Conservation (phyloP, 1,140 invertebrate species). For the Onthophagus taurus region DNA sequence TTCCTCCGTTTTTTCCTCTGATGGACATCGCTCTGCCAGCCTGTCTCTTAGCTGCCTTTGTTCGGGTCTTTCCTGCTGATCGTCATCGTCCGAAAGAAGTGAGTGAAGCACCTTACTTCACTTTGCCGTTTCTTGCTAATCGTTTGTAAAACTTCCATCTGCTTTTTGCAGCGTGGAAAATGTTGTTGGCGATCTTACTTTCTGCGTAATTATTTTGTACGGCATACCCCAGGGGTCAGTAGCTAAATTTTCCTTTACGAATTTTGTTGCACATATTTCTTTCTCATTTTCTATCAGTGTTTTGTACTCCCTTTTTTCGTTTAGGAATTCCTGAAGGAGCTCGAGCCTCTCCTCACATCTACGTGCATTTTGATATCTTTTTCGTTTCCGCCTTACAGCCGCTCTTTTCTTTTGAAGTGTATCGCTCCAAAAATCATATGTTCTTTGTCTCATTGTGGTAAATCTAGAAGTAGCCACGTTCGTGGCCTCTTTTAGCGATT, state of each 20-base stretch:
- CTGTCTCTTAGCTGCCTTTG: neutral
- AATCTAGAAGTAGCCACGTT: too few species aligned
- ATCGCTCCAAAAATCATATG: too few species aligned
- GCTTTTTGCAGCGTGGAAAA: neutral
- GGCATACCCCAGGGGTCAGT: constrained; percentile 4
- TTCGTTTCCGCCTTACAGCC: too few species aligned
- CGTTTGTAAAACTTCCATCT: neutral
- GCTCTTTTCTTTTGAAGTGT: too few species aligned
- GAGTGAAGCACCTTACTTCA: neutral
- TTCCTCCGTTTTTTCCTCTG: neutral
- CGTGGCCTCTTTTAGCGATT: too few species aligned
- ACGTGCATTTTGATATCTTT: too few species aligned
- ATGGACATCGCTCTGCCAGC: neutral
- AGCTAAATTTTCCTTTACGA: neutral
- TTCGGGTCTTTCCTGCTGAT: neutral
- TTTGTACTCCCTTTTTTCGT: too few species aligned
- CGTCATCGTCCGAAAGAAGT: neutral
- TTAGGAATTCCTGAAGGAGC: too few species aligned
- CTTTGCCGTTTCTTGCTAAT: constrained; percentile 1
- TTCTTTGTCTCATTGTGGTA: too few species aligned
- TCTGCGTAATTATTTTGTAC: constrained; percentile 7
- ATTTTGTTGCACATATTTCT: too few species aligned
- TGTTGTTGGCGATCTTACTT: neutral
- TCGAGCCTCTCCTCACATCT: too few species aligned
- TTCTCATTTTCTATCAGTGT: too few species aligned